A percentile compares a stretch with the other conserved stretches of the same genome.
These are phyloP conservation scores for Calypte anna DNA, from an alignment of 2,113 vertebrate species.

Conservation along the genomic window DNA sequence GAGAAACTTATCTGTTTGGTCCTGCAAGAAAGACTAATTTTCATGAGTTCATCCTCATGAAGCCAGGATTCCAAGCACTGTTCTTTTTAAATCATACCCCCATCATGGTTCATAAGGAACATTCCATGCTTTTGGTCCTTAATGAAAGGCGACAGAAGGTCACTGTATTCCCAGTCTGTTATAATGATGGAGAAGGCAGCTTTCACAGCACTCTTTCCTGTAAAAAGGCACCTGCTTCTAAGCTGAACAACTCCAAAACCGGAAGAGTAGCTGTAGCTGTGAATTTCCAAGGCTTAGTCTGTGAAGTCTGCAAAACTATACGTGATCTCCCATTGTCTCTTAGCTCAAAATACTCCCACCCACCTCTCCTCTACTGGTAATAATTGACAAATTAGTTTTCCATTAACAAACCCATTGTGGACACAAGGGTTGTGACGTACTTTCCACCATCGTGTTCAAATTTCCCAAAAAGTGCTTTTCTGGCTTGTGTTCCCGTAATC, in stretches of 20 bases:
- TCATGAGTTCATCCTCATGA: background rate
- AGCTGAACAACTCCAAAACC: background rate
- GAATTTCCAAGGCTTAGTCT: background rate
- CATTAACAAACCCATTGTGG: background rate
- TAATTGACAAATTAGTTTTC: background rate
- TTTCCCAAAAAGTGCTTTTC: constrained; percentile 87
- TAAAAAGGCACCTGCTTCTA: background rate
- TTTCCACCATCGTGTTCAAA: constrained; percentile 83
- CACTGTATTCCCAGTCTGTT: background rate
- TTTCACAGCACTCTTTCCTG: background rate
- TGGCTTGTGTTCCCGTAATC: constrained; percentile 79
- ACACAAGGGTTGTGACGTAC: constrained; percentile 63
- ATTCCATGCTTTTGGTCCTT: background rate
- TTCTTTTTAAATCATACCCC: background rate
- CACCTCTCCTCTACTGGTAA: background rate
- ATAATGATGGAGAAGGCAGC: background rate
- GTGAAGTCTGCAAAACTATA: background rate
- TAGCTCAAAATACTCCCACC: background rate
- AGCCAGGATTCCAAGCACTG: background rate
- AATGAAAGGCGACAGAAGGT: background rate
- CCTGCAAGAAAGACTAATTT: background rate
- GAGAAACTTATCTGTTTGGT: background rate
- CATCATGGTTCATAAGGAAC: background rate
- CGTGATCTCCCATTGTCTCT: background rate
- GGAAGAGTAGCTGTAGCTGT: background rate